A percentile compares a stretch with the other conserved stretches of the same genome.
These are phyloP conservation scores for Brenthis ino DNA, from an alignment of 2,888 invertebrate genomes.

Conservation along the genomic window DNA sequence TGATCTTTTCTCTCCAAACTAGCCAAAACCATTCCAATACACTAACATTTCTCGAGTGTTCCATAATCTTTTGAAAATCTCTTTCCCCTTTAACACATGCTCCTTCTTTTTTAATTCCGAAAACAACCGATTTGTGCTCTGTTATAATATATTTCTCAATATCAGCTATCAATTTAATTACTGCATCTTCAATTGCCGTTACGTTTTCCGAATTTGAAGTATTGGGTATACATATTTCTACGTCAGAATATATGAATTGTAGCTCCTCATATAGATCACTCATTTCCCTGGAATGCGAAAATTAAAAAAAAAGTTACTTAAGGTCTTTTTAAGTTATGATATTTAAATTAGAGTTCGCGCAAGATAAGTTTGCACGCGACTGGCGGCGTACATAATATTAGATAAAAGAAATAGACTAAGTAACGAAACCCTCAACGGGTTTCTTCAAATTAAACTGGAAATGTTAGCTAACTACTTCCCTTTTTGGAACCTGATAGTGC, in stretches of 20 bases:
- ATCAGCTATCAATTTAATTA: slow-evolving; percentile 52
- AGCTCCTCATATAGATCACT: slow-evolving; percentile 76
- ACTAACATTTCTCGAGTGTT: slow-evolving; percentile 65
- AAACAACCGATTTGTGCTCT: slow-evolving; percentile 37
- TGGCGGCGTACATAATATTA: too few species aligned
- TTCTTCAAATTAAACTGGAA: too few species aligned
- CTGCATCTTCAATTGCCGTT: slow-evolving; percentile 55
- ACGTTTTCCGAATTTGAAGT: slow-evolving; percentile 45
- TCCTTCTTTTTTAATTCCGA: slow-evolving; percentile 45
- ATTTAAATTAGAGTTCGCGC: too few species aligned
- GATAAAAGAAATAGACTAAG: too few species aligned
- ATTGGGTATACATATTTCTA: slow-evolving; percentile 78
- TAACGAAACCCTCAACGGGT: too few species aligned
- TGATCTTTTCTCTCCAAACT: slow-evolving; percentile 85
- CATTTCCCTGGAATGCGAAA: slow-evolving; percentile 62
- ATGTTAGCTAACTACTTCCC: too few species aligned
- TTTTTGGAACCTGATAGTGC: too few species aligned
- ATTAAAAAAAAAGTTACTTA: not conserved
- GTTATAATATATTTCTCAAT: slow-evolving; percentile 40
- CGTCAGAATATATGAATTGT: slow-evolving; percentile 82
- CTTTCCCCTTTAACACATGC: slow-evolving; percentile 84
- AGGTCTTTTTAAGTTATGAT: too few species aligned
- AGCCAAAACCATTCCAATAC: slow-evolving; percentile 85
- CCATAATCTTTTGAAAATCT: slow-evolving; percentile 84
- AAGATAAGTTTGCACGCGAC: too few species aligned